A percentile compares a stretch with the other conserved stretches of the same genome.
These are phyloP conservation scores for Ruditapes philippinarum DNA, from an alignment of 1,140 invertebrate species.

Conservation along the genomic window DNA sequence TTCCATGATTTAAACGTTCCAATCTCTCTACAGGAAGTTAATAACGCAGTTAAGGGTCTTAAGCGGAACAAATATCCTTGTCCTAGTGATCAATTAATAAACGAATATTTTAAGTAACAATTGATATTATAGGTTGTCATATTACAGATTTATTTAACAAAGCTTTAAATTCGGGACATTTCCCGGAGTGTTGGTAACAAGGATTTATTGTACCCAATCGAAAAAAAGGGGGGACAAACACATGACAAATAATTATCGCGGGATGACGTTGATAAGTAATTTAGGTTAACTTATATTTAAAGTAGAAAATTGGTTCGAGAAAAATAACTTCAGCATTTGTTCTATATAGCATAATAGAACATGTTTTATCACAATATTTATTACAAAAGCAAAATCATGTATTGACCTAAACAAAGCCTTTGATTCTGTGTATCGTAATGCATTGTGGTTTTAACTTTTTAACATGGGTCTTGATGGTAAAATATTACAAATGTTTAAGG, in stretches of 20 bases:
- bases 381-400: not conserved
- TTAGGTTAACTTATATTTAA: not conserved
- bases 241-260: not conserved
- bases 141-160: slow-evolving; percentile 22
- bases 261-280: not conserved
- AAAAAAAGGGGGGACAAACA: not conserved
- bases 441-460: not conserved
- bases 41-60: not conserved
- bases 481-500: not conserved
- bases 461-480: not conserved
- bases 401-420: slow-evolving; percentile 8
- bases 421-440: not conserved
- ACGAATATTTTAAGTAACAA: slow-evolving; percentile 13
- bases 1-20: not conserved
- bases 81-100: slow-evolving; percentile 1
- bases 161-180: slow-evolving; percentile 9
- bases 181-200: slow-evolving; percentile 4
- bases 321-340: not conserved
- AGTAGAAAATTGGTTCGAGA: not conserved
- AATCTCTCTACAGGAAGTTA: not conserved
- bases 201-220: not conserved
- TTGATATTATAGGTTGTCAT: slow-evolving; percentile 16
- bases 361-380: not conserved
- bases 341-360: not conserved
- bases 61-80: not conserved